Conservation (phyloP, 2,797 vertebrate genomes). For the Chrysocyon brachyurus region DNA sequence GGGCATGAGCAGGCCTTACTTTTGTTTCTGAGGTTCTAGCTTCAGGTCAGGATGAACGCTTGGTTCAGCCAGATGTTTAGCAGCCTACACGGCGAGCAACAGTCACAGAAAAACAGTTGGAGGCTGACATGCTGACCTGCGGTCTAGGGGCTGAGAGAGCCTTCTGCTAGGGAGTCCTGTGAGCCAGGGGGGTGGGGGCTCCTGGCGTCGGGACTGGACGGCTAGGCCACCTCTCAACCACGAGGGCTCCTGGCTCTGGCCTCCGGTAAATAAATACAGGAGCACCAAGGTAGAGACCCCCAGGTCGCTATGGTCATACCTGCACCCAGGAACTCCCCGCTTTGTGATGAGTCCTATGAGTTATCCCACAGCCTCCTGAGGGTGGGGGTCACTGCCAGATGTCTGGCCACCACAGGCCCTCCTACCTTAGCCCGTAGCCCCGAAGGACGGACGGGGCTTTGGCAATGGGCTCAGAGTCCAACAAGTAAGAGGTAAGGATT, state of each 20-base stretch:
- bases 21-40: conserved; percentile 83
- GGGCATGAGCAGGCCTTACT: conserved; percentile 82
- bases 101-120: conserved; percentile 84
- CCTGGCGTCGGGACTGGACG: neutral
- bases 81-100: conserved; percentile 82
- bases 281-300: neutral
- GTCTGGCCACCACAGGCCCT: neutral
- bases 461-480: neutral
- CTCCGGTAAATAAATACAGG: neutral
- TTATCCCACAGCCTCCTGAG: neutral
- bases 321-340: neutral
- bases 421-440: neutral
- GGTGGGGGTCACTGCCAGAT: neutral
- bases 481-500: neutral
- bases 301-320: neutral
- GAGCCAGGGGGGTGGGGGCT: neutral
- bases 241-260: conserved; percentile 30
- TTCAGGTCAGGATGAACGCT: conserved; percentile 84
- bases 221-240: conserved; percentile 34
- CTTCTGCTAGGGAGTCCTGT: conserved; percentile 51
- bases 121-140: conserved; percentile 72
- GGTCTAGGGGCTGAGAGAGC: conserved; percentile 69
- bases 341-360: neutral
- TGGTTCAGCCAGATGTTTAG: conserved; percentile 85
- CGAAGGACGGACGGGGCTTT: neutral